Percentiles rank a stretch among this genome's conserved stretches.
Conservation (phyloP, 30 jellyfish, hydroid and myxozoan species). For the Turritopsis rubra region DNA sequence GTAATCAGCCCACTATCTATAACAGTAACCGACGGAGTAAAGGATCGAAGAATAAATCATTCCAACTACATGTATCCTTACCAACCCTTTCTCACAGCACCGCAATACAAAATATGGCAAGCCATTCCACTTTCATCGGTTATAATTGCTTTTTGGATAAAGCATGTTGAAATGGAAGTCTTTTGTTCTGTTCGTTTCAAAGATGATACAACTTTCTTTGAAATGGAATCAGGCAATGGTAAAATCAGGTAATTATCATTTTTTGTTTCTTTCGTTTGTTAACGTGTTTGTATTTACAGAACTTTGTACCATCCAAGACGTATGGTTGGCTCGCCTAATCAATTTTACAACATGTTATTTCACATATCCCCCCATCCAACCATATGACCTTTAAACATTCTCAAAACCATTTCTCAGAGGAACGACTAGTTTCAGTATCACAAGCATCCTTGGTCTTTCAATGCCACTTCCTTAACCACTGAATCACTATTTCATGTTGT, state of each 20-base stretch:
- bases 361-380: too few relatives aligned
- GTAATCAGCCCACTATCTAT: background rate
- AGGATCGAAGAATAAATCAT: background rate
- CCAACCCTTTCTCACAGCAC: background rate
- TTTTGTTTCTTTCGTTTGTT: too few relatives aligned
- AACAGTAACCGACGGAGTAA: background rate
- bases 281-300: too few relatives aligned
- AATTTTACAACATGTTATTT: too few relatives aligned
- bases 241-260: background rate
- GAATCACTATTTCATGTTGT: background rate
- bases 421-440: too few relatives aligned
- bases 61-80: background rate
- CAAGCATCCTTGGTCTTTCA: too few relatives aligned
- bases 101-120: background rate
- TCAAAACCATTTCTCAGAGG: too few relatives aligned
- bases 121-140: background rate
- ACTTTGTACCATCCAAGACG: too few relatives aligned
- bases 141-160: background rate
- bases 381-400: too few relatives aligned
- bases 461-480: too few relatives aligned
- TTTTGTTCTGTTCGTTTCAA: background rate
- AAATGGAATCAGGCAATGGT: background rate
- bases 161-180: background rate
- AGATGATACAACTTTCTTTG: background rate
- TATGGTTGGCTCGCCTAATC: too few relatives aligned